These are phyloP conservation scores for Sphaerophoria rueppellii DNA, from an alignment of 2,888 invertebrate species.

Conservation along the genomic window DNA sequence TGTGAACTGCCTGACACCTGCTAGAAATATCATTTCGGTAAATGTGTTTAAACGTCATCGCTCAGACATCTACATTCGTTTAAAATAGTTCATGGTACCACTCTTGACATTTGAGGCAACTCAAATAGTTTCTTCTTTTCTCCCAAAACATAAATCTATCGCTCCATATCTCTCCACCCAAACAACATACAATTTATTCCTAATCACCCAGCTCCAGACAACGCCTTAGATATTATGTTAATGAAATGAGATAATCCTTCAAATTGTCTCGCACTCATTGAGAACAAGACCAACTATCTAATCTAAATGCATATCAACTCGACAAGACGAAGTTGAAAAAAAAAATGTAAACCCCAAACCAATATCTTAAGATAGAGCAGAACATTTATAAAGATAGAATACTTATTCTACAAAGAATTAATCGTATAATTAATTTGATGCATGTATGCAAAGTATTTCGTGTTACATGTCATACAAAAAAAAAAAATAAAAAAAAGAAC, in stretches of 20 bases:
- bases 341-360: constrained; percentile 17
- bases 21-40: too few species aligned
- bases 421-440: constrained; percentile 83
- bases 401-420: constrained; percentile 78
- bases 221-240: constrained; percentile 14
- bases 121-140: too few species aligned
- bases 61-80: too few species aligned
- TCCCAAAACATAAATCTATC: too few species aligned
- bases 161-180: too few species aligned
- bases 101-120: too few species aligned
- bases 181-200: neutral
- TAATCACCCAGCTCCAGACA: neutral
- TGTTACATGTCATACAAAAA: constrained; percentile 76
- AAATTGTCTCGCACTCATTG: constrained; percentile 61
- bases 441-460: constrained; percentile 80
- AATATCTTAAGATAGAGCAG: constrained; percentile 12
- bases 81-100: too few species aligned
- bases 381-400: constrained; percentile 44
- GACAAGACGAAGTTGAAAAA: neutral
- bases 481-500: neutral
- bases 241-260: constrained; percentile 62
- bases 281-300: constrained; percentile 44
- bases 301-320: constrained; percentile 28
- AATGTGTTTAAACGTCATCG: too few species aligned
- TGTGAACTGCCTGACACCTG: too few species aligned